Conservation (phyloP, 1,140 invertebrate species). For the Calephelis nemesis region DNA sequence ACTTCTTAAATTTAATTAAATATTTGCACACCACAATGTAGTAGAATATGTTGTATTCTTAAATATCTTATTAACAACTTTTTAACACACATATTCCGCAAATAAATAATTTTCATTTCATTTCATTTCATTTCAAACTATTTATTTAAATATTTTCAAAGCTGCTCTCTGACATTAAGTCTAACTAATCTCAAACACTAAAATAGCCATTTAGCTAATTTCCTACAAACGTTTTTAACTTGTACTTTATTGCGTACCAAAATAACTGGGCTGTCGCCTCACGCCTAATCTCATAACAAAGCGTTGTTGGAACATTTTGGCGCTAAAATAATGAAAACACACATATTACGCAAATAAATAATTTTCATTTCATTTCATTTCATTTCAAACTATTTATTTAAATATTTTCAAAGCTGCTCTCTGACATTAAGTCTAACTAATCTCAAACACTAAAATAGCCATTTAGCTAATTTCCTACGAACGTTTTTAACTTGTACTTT, state of each 20-base stretch:
- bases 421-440: constrained; percentile 31
- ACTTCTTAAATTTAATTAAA: too few species aligned
- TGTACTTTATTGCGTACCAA: constrained; percentile 8
- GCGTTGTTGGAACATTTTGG: constrained; percentile 73
- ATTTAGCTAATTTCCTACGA: constrained; percentile 14
- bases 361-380: too few species aligned
- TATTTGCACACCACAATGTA: too few species aligned
- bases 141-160: too few species aligned
- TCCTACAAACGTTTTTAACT: constrained; percentile 4
- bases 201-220: constrained; percentile 18
- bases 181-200: constrained; percentile 22
- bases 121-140: too few species aligned
- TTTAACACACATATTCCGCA: too few species aligned
- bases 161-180: constrained; percentile 31
- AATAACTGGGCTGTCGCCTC: constrained; percentile 30
- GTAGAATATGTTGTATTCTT: too few species aligned
- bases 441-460: constrained; percentile 18
- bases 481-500: constrained; percentile 5
- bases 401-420: too few species aligned
- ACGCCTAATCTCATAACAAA: constrained; percentile 74
- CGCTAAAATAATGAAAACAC: constrained; percentile 77
- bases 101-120: too few species aligned
- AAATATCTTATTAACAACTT: too few species aligned
- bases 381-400: too few species aligned
- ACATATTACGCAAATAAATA: too few species aligned